These are phyloP conservation scores for Archocentrus centrarchus DNA, from an alignment of 2,113 vertebrate species.

Conservation along the genomic window DNA sequence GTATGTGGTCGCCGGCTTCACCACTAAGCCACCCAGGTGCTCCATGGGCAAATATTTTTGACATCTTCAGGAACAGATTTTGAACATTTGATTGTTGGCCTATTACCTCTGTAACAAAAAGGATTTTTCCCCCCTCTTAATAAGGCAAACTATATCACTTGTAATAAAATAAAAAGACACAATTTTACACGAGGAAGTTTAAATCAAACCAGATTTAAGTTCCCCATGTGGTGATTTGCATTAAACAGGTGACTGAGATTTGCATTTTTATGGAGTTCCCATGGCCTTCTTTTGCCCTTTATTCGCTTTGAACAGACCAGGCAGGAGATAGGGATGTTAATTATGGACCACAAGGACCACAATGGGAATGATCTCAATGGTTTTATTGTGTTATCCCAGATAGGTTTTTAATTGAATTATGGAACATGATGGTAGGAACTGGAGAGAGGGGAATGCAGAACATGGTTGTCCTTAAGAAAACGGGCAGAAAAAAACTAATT, in stretches of 20 bases:
- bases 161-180: background rate
- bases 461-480: background rate
- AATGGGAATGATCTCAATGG: constrained; percentile 72
- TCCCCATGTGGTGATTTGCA: constrained; percentile 62
- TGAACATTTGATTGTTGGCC: background rate
- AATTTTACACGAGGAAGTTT: constrained; percentile 18
- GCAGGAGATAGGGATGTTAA: constrained; percentile 73
- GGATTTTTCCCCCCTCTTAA: background rate
- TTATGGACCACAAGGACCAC: constrained; percentile 66
- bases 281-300: constrained; percentile 71
- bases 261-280: constrained; percentile 79
- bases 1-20: no score
- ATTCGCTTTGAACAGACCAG: constrained; percentile 57
- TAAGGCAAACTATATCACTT: background rate
- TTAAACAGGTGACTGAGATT: constrained; percentile 74
- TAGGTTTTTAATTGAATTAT: constrained; percentile 75
- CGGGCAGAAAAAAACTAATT: background rate
- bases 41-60: no score
- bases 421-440: constrained; percentile 20
- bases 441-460: constrained; percentile 40
- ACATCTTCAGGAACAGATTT: background rate
- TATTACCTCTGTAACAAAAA: background rate
- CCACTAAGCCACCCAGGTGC: no score
- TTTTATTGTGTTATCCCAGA: constrained; percentile 65
- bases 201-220: constrained; percentile 48